Evolutionary conservation across 2,113 vertebrate species (phyloP).

Genomic region (Nothobranchius kuhntae): DNA sequence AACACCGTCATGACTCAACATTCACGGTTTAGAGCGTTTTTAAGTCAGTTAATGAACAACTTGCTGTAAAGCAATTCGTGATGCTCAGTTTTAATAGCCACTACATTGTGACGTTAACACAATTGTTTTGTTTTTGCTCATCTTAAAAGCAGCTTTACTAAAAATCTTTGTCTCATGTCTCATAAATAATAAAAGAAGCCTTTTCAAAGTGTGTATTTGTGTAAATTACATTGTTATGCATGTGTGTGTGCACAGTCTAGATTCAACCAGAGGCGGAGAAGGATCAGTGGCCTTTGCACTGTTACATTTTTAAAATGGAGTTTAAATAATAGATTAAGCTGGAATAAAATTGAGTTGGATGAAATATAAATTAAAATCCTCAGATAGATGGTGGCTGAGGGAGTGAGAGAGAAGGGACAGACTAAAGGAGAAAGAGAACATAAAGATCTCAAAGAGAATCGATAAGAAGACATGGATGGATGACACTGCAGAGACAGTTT

Average conservation of each 20-base stretch:
- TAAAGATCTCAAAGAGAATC: slow-evolving; percentile 48
- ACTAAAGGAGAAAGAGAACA: slow-evolving; percentile 1
- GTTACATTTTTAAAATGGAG: slow-evolving; percentile 67
- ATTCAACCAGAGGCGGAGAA: slow-evolving; percentile 15
- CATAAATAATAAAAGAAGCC: slow-evolving; percentile 33
- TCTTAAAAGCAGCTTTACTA: not conserved
- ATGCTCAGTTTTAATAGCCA: not conserved
- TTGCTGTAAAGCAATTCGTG: not conserved
- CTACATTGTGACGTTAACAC: slow-evolving; percentile 1
- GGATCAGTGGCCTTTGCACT: slow-evolving; percentile 66
- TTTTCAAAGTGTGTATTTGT: slow-evolving; percentile 21
- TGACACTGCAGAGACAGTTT: slow-evolving; percentile 6
- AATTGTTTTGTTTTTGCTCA: not conserved
- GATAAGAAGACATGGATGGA: slow-evolving; percentile 27
- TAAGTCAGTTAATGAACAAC: not conserved
- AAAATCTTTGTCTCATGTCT: slow-evolving; percentile 10
- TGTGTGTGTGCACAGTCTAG: slow-evolving; percentile 4
- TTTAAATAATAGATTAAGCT: slow-evolving; percentile 67
- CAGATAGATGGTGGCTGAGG: slow-evolving; percentile 18
- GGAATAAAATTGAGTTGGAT: slow-evolving; percentile 54
- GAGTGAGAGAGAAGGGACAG: not conserved
- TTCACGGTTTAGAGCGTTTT: too few species aligned
- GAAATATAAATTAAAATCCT: slow-evolving; percentile 69
- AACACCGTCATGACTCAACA: too few species aligned
- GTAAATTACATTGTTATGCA: not conserved